Evolutionary conservation across 2,888 invertebrate species (phyloP), one percentile per base, ranked within the genome.

Genomic region (Drosophila suboccidentalis): DNA sequence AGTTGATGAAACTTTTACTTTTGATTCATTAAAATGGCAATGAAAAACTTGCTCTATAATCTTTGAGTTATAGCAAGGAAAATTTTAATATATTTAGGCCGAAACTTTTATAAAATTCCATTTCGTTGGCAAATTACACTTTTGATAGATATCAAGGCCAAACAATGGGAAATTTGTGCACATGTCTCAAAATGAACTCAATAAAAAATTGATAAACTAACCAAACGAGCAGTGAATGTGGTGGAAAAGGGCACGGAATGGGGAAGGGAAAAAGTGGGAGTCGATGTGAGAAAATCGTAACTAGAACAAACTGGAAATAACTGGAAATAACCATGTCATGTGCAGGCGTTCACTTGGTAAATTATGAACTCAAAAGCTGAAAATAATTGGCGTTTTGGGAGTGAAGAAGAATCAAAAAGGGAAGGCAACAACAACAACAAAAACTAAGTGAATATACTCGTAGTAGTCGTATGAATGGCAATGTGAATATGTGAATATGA

Each of bases 331-430:
- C 15, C 17, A 58, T 34, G 71, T 47, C 76, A 85, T 86, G 73
- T 83, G 81, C 83, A 68, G 62, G 22, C 58, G 67, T 80, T 73
- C 77, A 70, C 87, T 75, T 84, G 62, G 29, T 75, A 67, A 81
- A 86, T 86, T 72, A 76, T 82, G 39, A 38, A 82, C 66, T 46
- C 9, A 58, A 71, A 54, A 69, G 47, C 64, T 84, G 55, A 67
- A 82, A 63, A 68, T 85, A 87, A 87, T 85, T 87, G 82, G 66
- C 79, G 71, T 67, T 73, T 41, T 22, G 17, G 15, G 4, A 13
- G 19, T 10, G 9, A 8, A 8, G 6, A 26, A 19, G n/a, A 29
- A 17, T n/a, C n/a, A 29, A 29, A 29, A 8, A 6, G 5, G 17
- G 11, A 17, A 26, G 15, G 13, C 58, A 58, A 32, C 34, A 50